Conservation (phyloP, 2,888 invertebrate species). For the Parnassius mnemosyne region DNA sequence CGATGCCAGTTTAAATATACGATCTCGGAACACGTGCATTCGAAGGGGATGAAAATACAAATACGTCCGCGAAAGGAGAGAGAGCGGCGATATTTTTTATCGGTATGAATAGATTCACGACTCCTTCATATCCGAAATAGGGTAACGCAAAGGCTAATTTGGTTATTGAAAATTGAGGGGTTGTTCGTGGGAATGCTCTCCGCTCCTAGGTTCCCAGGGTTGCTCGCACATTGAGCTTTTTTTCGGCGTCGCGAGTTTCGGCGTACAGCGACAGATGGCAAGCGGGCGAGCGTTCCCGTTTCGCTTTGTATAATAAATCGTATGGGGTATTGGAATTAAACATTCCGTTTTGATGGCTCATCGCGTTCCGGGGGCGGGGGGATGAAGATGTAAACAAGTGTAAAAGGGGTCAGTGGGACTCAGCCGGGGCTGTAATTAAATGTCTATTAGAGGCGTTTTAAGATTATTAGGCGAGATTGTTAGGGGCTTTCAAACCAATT, state of each 20-base stretch:
- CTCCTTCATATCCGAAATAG: constrained; percentile 80
- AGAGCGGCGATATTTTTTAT: constrained; percentile 71
- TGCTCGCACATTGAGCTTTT: constrained; percentile 78
- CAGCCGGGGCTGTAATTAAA: constrained; percentile 70
- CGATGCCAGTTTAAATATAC: constrained; percentile 63
- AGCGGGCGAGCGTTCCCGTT: constrained; percentile 72
- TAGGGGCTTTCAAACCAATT: constrained; percentile 53
- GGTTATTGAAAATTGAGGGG: constrained; percentile 82
- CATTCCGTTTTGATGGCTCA: constrained; percentile 78
- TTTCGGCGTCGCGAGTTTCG: constrained; percentile 74
- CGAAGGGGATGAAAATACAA: constrained; percentile 72
- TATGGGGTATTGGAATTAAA: constrained; percentile 77
- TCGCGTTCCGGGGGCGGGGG: constrained; percentile 61
- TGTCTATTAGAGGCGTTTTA: constrained; percentile 75
- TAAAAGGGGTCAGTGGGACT: constrained; percentile 79
- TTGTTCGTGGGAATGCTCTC: constrained; percentile 84
- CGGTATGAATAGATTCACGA: constrained; percentile 78
- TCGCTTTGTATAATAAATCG: constrained; percentile 76
- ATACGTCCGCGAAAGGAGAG: constrained; percentile 42
- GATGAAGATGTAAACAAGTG: constrained; percentile 81
- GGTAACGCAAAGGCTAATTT: constrained; percentile 82
- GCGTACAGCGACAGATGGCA: constrained; percentile 75
- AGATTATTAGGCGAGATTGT: constrained; percentile 68
- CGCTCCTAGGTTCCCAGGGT: constrained; percentile 84
- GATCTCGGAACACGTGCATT: constrained; percentile 80